Percentiles rank a stretch among this genome's conserved stretches.
These are phyloP conservation scores for Acanthurus tractus DNA, from an alignment of 2,797 vertebrate genomes.

Conservation along the genomic window DNA sequence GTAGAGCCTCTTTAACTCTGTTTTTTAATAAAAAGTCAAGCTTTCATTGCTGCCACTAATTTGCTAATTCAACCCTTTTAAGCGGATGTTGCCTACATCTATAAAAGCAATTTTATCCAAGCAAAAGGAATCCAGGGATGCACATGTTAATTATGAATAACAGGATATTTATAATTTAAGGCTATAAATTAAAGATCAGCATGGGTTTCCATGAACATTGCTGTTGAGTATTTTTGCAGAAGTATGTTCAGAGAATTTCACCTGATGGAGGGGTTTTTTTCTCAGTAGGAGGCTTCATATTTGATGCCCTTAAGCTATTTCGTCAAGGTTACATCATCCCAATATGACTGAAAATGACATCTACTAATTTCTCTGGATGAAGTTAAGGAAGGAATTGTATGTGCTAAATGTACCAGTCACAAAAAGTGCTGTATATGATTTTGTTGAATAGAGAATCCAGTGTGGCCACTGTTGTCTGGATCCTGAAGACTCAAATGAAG, in stretches of 20 bases:
- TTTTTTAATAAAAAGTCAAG: slow-evolving; percentile 1
- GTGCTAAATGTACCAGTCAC: no score
- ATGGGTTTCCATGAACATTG: neutral
- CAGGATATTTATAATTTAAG: neutral
- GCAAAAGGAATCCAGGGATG: slow-evolving; percentile 16
- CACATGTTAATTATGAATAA: slow-evolving; percentile 13
- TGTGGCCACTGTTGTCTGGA: slow-evolving; percentile 12
- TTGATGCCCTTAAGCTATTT: slow-evolving; percentile 20
- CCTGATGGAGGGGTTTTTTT: slow-evolving; percentile 28
- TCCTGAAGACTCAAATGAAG: slow-evolving; percentile 34
- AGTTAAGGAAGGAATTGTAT: neutral
- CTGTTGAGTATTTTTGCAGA: neutral
- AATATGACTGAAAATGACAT: neutral
- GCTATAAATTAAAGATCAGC: neutral
- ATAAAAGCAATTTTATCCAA: neutral
- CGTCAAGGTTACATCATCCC: slow-evolving; percentile 49
- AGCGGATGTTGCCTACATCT: neutral
- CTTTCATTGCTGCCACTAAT: slow-evolving; percentile 2
- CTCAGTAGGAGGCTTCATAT: neutral
- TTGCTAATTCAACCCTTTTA: slow-evolving; percentile 4
- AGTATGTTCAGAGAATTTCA: neutral
- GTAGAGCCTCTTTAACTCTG: neutral
- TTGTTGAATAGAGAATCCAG: slow-evolving; percentile 7
- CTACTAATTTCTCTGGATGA: slow-evolving; percentile 15
- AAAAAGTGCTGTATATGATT: no score